Evolutionary conservation across 2,888 invertebrate genomes (phyloP), one percentile per base, ranked within the genome.

Genomic region (Apamea anceps): DNA sequence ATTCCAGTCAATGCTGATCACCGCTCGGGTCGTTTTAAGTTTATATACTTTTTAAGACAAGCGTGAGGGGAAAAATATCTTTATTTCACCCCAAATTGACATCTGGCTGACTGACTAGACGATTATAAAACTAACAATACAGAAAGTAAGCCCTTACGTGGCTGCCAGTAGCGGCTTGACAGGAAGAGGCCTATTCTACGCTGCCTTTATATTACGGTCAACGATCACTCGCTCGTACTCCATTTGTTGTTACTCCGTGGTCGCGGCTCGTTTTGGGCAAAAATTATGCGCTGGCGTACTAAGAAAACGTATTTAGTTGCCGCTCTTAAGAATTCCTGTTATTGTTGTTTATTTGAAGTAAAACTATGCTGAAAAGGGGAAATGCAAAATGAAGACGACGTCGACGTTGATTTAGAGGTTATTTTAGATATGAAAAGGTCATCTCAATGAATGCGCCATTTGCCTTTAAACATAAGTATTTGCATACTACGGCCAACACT

Each of bases 251-350:
- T 63, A 57, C 37, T 77, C 83, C 18, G 42, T 82, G 73, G 60
- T 51, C 75, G 4, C 63, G 25, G 51, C 72, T 77, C 77, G 72
- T 87, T 87, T 72, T 60, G n/a, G 60, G 15, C 45, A 77, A 84
- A 85, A 84, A 84, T 75, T 80, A 85, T 85, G 70, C 87, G 72
- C 70, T 80, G 62, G 84, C 75, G 54, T 68, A 84, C 76, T 72
- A 87, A 80, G 87, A 60, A 82, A 80, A 77, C 74, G 84, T 87
- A 85, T 87, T 87, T 84, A 80, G 85, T 80, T 68, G 37, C 57
- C 37, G 68, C 68, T 87, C 68, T 72, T 75, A 77, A 85, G 87
- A 77, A 80, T 87, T 80, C 63, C 68, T 60, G 68, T 77, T 72
- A 84, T 77, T 81, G 74, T 80, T 79, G 81, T 86, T 86, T 86